Evolutionary conservation across 1,140 invertebrate genomes (phyloP), one percentile per base, ranked within the genome.

Genomic region (Caenorhabditis latens): DNA sequence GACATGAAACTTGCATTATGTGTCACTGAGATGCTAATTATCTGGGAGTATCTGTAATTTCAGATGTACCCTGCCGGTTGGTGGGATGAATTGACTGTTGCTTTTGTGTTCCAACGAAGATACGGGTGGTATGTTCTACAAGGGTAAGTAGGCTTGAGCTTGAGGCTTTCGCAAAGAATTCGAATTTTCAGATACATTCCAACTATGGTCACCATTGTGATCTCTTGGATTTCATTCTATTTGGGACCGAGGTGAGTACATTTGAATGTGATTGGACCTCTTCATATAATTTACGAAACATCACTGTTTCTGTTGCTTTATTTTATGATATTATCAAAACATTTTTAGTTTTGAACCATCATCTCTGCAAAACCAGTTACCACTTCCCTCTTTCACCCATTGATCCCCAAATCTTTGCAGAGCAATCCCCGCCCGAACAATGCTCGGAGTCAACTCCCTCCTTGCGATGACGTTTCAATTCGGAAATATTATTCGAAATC

Each of bases 81-180:
- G 82, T 92, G 91, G 91, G 92, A 92, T 86, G 91, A 92, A 65
- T 86, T 92, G 57, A 92, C 92, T 8, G 91, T 93, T 5, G 84
- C 83, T 24, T 92, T 92, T 82, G 82, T 90, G 2, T 93, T 92
- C 84, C 86, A 90, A 83, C 65, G 91, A 75, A 75, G 92, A 32
- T 92, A 92, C 79, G 91, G 91, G 11, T 92, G 91, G 91, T 92
- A 92, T 87, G 91, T 92, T n/a, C 87, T 92, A 55, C 91, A 92
- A 86, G 91, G 92, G 50, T 90, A 84, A 83, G 48, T 32, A 5
- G 5, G 1, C 6, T 19, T 19, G 14, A 1, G 4, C 1, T 58
- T 0, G 2, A 5, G 19, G n/a, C 4, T 58, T 32, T 32, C 2
- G 1, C 32, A 32, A n/a, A 14, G 6, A n/a, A 58, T 58, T 16